phyloP scores from a whole-genome alignment of 2,888 invertebrate species.

The Drosophila lutescens region DNA sequence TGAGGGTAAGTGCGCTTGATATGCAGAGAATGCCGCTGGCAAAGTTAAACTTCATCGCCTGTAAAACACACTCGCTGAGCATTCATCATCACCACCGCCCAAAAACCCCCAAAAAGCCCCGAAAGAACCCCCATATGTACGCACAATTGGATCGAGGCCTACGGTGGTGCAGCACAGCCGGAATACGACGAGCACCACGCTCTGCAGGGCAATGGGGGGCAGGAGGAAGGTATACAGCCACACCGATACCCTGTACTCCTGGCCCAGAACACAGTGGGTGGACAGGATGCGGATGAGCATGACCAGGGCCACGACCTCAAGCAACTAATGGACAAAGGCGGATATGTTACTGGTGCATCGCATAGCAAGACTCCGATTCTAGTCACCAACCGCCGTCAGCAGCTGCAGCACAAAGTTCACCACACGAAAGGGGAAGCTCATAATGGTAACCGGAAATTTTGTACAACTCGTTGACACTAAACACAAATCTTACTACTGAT shows the following conservation, averaged over 20 bases:
- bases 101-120: not conserved
- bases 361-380: not conserved
- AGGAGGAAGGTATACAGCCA: slow-evolving; percentile 45
- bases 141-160: slow-evolving; percentile 68
- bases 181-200: slow-evolving; percentile 29
- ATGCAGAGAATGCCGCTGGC: slow-evolving; percentile 47
- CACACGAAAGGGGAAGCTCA: slow-evolving; percentile 52
- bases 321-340: slow-evolving; percentile 30
- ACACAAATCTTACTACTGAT: not conserved
- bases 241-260: slow-evolving; percentile 54
- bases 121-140: slow-evolving; percentile 23
- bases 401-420: slow-evolving; percentile 53
- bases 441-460: slow-evolving; percentile 46
- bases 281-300: slow-evolving; percentile 32
- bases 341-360: not conserved
- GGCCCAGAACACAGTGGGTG: slow-evolving; percentile 53
- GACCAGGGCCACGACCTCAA: slow-evolving; percentile 49
- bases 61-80: slow-evolving; percentile 10
- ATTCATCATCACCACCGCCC: not conserved
- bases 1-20: slow-evolving; percentile 23
- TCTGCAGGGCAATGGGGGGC: slow-evolving; percentile 48
- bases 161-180: slow-evolving; percentile 53
- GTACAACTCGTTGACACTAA: slow-evolving; percentile 1
- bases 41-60: slow-evolving; percentile 62
- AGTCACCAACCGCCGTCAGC: slow-evolving; percentile 62